phyloP scores from a whole-genome alignment of 1,140 invertebrate genomes.

The Dinoponera quadriceps region DNA sequence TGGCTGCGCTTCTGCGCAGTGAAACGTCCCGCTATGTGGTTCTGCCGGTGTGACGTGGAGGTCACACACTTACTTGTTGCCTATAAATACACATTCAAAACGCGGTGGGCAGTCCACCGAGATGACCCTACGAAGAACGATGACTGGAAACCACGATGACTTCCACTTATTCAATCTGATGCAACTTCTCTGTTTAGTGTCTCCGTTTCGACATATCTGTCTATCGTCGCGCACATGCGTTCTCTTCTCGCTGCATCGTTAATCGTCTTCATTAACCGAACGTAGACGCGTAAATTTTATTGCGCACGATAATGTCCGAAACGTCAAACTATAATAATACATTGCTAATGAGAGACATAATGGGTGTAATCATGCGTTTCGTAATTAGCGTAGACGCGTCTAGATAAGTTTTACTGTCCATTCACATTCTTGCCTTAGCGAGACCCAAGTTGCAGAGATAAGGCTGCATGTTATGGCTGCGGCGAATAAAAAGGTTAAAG shows the following conservation, averaged over 20 bases:
- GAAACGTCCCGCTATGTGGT: background rate
- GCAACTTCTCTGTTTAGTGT: conserved; percentile 6
- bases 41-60: conserved; percentile 70
- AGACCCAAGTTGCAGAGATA: background rate
- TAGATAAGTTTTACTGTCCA: background rate
- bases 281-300: conserved; percentile 14
- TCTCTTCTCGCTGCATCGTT: background rate
- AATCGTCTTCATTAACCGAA: conserved; percentile 8
- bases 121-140: conserved; percentile 25
- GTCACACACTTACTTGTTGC: conserved; percentile 51
- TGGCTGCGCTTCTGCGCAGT: conserved; percentile 63
- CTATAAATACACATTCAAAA: conserved; percentile 10
- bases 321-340: background rate
- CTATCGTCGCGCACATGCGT: background rate
- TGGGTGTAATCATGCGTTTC: background rate
- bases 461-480: background rate
- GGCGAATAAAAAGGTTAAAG: conserved; percentile 4
- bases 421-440: background rate
- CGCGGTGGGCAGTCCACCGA: background rate
- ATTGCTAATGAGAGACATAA: background rate
- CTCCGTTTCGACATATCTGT: background rate
- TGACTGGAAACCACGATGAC: conserved; percentile 23
- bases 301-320: background rate
- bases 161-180: conserved; percentile 6
- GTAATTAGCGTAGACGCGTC: background rate